Evolutionary conservation across 2,888 invertebrate genomes (phyloP).

Genomic region (Caenorhabditis sp.): DNA sequence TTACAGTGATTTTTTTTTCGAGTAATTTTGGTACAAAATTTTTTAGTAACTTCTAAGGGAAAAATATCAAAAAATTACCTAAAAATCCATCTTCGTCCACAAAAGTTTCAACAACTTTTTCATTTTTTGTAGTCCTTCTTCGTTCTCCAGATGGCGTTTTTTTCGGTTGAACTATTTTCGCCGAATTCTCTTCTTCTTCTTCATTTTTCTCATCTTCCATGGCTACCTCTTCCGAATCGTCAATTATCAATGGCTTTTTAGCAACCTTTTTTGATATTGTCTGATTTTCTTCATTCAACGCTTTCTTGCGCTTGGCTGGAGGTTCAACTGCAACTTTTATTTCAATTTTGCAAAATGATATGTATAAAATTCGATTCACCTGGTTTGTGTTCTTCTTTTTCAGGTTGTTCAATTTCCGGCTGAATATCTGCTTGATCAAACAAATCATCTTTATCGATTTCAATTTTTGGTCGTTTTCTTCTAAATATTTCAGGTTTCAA

Average conservation of each 20-base stretch:
- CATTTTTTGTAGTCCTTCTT: conserved; percentile 9
- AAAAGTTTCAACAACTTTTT: conserved; percentile 37
- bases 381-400: conserved; percentile 7
- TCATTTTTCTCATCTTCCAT: neutral
- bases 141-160: neutral
- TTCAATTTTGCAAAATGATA: neutral
- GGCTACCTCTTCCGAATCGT: conserved; percentile 24
- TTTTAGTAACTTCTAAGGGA: too few relatives aligned
- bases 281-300: conserved; percentile 25
- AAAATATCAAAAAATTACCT: conserved; percentile 12
- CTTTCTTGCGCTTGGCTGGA: conserved; percentile 7
- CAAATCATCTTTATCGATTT: conserved; percentile 21
- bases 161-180: neutral
- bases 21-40: too few relatives aligned
- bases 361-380: neutral
- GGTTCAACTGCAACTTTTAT: neutral
- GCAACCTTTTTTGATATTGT: conserved; percentile 6
- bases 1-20: too few relatives aligned
- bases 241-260: conserved; percentile 8
- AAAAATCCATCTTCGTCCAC: conserved; percentile 46
- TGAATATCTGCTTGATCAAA: conserved; percentile 3
- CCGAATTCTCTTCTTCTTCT: neutral
- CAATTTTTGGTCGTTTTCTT: conserved; percentile 28
- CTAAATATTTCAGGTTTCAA: neutral
- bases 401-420: conserved; percentile 4